Evolutionary conservation across 2,113 vertebrate genomes (phyloP).

Genomic region (Barnardius zonarius): DNA sequence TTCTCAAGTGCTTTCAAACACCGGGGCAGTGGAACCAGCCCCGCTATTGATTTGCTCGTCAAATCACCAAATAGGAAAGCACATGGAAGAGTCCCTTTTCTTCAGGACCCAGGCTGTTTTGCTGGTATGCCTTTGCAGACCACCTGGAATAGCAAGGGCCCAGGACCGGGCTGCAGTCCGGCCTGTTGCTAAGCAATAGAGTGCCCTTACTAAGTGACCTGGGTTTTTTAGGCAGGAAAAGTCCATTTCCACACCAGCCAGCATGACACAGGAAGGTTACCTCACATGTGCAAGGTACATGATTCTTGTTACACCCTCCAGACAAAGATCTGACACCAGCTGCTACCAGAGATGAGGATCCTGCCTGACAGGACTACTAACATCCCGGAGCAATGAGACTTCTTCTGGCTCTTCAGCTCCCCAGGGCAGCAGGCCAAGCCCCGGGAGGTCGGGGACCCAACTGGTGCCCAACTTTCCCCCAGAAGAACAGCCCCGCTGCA

Average conservation of each 20-base stretch:
- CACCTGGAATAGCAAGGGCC: neutral
- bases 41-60: neutral
- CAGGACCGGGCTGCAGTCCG: neutral
- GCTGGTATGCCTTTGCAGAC: neutral
- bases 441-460: neutral
- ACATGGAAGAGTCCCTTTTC: neutral
- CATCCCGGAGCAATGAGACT: neutral
- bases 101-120: neutral
- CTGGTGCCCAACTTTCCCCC: conserved; percentile 50
- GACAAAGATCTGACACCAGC: neutral
- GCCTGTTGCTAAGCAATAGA: neutral
- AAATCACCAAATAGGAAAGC: neutral
- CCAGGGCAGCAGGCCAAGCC: neutral
- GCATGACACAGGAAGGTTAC: neutral
- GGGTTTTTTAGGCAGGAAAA: neutral
- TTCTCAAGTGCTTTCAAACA: neutral
- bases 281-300: neutral
- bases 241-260: neutral
- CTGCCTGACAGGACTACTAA: neutral
- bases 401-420: neutral
- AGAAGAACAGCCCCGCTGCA: neutral
- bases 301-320: neutral
- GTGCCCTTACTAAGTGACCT: neutral
- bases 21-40: neutral
- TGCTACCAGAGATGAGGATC: neutral